Evolutionary conservation across 2,888 invertebrate genomes (phyloP).

Genomic region (Sturmia bella): DNA sequence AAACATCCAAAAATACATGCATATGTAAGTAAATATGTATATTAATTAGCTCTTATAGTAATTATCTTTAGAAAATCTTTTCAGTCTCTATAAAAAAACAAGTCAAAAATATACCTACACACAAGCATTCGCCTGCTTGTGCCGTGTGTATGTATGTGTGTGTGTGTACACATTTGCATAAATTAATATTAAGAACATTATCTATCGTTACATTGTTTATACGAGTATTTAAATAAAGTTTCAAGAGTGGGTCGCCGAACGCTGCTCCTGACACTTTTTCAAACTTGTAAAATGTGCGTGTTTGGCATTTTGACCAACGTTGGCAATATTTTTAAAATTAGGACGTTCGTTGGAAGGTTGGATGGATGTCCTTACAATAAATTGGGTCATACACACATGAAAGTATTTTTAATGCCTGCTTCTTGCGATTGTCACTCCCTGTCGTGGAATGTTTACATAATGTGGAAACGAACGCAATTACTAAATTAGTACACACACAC

Average conservation of each 20-base stretch:
- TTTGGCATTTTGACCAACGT: neutral
- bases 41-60: too few species aligned
- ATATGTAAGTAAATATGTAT: too few species aligned
- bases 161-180: too few species aligned
- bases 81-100: too few species aligned
- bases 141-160: too few species aligned
- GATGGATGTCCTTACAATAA: slow-evolving; percentile 70
- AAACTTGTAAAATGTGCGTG: slow-evolving; percentile 45
- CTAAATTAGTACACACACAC: slow-evolving; percentile 4
- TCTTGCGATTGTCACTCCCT: slow-evolving; percentile 40
- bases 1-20: too few species aligned
- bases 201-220: neutral
- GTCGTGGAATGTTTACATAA: slow-evolving; percentile 39
- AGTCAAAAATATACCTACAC: neutral
- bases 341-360: slow-evolving; percentile 45
- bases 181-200: too few species aligned
- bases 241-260: slow-evolving; percentile 43
- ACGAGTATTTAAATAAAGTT: neutral
- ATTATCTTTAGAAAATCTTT: too few species aligned
- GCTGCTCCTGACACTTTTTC: neutral
- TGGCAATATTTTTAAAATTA: slow-evolving; percentile 18
- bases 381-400: slow-evolving; percentile 75
- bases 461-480: slow-evolving; percentile 17
- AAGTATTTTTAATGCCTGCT: slow-evolving; percentile 15
- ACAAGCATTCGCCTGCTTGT: neutral